phyloP scores from a whole-genome alignment of 1,140 invertebrate species.

The Drosophila virilis region DNA sequence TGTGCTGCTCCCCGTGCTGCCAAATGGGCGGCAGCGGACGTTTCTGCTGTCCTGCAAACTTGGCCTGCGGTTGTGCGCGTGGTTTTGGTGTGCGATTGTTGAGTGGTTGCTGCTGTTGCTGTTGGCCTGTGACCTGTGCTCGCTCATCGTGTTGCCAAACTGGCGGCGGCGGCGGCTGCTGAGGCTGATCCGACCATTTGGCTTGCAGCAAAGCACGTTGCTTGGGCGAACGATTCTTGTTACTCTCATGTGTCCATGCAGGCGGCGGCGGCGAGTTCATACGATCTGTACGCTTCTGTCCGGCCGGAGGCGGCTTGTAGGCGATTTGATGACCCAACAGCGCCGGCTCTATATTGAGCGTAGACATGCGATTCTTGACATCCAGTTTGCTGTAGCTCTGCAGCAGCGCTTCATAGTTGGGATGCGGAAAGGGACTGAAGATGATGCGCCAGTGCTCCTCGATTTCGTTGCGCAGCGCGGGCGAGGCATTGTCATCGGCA shows the following conservation, averaged over 20 bases:
- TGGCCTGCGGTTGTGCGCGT: slow-evolving; percentile 7
- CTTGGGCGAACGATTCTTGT: slow-evolving; percentile 13
- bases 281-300: slow-evolving; percentile 21
- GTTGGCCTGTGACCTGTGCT: background rate
- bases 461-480: slow-evolving; percentile 84
- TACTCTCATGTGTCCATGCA: slow-evolving; percentile 24
- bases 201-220: slow-evolving; percentile 1
- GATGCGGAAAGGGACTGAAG: slow-evolving; percentile 84
- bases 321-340: slow-evolving; percentile 57
- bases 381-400: slow-evolving; percentile 79
- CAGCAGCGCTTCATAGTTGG: slow-evolving; percentile 85
- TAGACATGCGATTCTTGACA: slow-evolving; percentile 60
- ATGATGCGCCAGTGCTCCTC: slow-evolving; percentile 85
- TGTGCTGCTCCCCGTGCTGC: slow-evolving; percentile 32
- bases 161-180: slow-evolving; percentile 5
- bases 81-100: slow-evolving; percentile 26
- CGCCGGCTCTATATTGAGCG: slow-evolving; percentile 60
- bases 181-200: slow-evolving; percentile 16
- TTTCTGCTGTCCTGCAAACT: background rate
- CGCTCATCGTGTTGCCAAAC: slow-evolving; percentile 22
- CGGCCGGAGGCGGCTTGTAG: slow-evolving; percentile 26
- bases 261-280: slow-evolving; percentile 38
- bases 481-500: slow-evolving; percentile 78
- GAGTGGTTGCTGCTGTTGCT: slow-evolving; percentile 9
- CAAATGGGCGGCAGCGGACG: slow-evolving; percentile 25